Conservation (phyloP, 2,113 vertebrate genomes). For the Tamias sibiricus region DNA sequence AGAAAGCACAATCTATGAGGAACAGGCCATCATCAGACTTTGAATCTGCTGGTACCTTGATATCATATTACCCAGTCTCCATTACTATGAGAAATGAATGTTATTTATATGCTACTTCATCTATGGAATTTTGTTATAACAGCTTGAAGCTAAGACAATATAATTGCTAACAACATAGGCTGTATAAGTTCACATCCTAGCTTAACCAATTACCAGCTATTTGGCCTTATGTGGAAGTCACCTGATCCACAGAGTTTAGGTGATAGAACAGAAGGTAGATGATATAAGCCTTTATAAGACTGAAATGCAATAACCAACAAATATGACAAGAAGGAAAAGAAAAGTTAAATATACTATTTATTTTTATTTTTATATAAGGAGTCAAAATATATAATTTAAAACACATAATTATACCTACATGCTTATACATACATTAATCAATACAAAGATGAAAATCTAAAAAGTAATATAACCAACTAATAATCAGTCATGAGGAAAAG, state of each 20-base stretch:
- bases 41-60: neutral
- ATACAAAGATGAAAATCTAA: neutral
- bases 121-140: neutral
- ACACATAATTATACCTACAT: neutral
- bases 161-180: neutral
- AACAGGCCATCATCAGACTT: neutral
- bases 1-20: neutral
- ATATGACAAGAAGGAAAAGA: neutral
- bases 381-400: slow-evolving; percentile 38
- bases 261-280: slow-evolving; percentile 10
- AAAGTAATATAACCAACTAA: neutral
- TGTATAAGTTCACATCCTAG: neutral
- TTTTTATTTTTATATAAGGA: neutral
- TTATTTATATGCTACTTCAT: neutral
- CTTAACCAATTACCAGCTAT: neutral
- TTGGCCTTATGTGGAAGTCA: neutral
- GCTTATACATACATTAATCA: neutral
- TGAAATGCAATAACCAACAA: neutral
- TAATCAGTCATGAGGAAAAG: neutral
- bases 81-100: neutral
- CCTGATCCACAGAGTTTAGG: neutral
- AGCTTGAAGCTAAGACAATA: neutral
- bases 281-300: neutral
- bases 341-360: neutral
- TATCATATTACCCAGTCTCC: neutral